Evolutionary conservation across 1,140 invertebrate genomes (phyloP), one percentile per base, ranked within the genome.

Genomic region (Drosophila neocordata): DNA sequence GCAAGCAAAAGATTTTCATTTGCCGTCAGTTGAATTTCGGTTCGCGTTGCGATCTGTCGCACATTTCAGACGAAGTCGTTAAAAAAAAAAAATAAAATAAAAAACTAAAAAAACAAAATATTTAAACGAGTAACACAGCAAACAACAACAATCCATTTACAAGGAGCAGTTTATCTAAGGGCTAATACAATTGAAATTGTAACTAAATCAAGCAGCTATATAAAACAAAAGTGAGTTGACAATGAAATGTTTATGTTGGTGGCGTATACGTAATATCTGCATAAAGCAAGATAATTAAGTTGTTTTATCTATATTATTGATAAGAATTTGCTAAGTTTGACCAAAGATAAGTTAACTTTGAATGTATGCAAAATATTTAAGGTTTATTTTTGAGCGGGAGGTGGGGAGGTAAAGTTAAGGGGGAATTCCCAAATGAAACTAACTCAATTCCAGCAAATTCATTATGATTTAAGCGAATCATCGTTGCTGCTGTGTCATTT

Each of bases 21-120:
- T 89, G 79, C 85, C 68, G 89, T 91, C 89, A 91, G 89, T 91
- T 91, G 82, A 74, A 84, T 89, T 90, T 91, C 89, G 89, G 89
- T 91, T 79, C 85, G 89, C 87, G 85, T 66, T 68, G 82, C 76
- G 89, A 91, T 84, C 89, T 91, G 89, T 87, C 83, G 87, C 87
- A 75, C 66, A 67, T 72, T 83, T 67, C 15, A 66, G 71, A 59
- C 65, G 71, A 63, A 61, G 37, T 55, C 61, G 41, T 48, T 20
- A 48, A 48, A 48, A 15, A n/a, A 38, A n/a, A n/a, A 48, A 48
- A 51, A 35, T 37, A 60, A 27, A 15, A 53, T 70, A 34, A 18
- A 34, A 73, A 44, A 11, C 7, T 11, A n/a, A 31, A 65, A 51
- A 62, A 15, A 34, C 6, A 48, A 4, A 20, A 44, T 15, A 5